phyloP scores from a whole-genome alignment of 1,140 invertebrate genomes.

The Ceratosolen solmsi region DNA sequence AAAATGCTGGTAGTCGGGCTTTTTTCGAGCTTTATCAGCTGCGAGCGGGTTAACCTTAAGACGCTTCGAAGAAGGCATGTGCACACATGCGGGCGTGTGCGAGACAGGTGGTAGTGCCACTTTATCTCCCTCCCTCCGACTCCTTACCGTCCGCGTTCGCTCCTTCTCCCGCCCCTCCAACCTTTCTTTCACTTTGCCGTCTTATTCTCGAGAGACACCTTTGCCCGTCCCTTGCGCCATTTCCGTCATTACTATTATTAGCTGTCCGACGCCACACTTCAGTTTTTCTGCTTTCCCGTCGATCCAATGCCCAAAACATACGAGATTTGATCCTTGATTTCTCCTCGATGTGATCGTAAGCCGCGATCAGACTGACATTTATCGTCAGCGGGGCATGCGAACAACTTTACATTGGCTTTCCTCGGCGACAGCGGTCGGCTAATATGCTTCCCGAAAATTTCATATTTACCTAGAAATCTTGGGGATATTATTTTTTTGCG shows the following conservation, averaged over 20 bases:
- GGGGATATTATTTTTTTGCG: too few relatives aligned
- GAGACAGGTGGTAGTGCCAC: not conserved
- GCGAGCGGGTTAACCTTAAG: not conserved
- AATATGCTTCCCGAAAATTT: too few relatives aligned
- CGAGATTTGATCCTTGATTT: too few relatives aligned
- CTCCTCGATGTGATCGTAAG: too few relatives aligned
- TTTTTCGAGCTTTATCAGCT: not conserved
- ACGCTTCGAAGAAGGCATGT: not conserved
- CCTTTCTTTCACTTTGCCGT: too few relatives aligned
- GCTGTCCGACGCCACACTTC: conserved; percentile 49
- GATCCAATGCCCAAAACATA: not conserved
- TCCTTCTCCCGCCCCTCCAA: too few relatives aligned
- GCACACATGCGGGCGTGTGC: not conserved
- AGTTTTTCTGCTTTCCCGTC: conserved; percentile 35
- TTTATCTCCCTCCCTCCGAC: not conserved
- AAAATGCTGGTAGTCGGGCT: not conserved
- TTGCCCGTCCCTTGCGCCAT: conserved; percentile 19
- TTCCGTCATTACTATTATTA: conserved; percentile 64
- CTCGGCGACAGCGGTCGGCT: too few relatives aligned
- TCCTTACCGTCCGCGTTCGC: not conserved
- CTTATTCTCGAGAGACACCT: conserved; percentile 51
- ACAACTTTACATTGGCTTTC: too few relatives aligned
- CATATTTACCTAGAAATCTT: too few relatives aligned
- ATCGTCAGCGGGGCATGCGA: too few relatives aligned
- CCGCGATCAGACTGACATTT: too few relatives aligned